Conservation (phyloP, 2,797 vertebrate genomes). For the Chrysocyon brachyurus region DNA sequence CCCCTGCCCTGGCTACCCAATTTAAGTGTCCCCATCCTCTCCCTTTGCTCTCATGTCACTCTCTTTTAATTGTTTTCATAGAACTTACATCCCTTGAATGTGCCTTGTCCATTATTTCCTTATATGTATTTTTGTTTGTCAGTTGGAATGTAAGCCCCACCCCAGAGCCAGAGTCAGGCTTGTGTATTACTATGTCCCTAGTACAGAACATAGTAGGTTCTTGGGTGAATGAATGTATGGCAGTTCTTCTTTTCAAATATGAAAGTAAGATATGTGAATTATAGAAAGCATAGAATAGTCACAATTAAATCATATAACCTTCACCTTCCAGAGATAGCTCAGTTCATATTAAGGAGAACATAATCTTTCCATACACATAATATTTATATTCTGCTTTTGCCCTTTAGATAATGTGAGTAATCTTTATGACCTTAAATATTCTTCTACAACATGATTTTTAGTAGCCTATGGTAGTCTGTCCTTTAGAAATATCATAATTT, state of each 20-base stretch:
- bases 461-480: neutral
- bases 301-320: constrained; percentile 16
- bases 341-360: neutral
- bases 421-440: constrained; percentile 14
- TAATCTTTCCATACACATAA: neutral
- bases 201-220: neutral
- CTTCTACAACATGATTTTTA: neutral
- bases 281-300: neutral
- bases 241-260: neutral
- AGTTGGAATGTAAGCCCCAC: neutral
- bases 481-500: neutral
- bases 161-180: neutral
- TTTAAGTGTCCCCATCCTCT: neutral
- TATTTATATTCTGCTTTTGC: neutral
- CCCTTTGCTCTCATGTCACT: neutral
- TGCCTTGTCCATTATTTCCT: neutral
- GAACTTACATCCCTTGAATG: neutral
- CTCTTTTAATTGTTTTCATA: neutral
- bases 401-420: neutral
- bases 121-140: neutral
- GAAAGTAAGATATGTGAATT: constrained; percentile 21
- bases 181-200: neutral
- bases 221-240: neutral
- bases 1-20: neutral
- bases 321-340: neutral